Evolutionary conservation across 2,888 invertebrate species (phyloP), one percentile per base, ranked within the genome.

Genomic region (Tinea pellionella): DNA sequence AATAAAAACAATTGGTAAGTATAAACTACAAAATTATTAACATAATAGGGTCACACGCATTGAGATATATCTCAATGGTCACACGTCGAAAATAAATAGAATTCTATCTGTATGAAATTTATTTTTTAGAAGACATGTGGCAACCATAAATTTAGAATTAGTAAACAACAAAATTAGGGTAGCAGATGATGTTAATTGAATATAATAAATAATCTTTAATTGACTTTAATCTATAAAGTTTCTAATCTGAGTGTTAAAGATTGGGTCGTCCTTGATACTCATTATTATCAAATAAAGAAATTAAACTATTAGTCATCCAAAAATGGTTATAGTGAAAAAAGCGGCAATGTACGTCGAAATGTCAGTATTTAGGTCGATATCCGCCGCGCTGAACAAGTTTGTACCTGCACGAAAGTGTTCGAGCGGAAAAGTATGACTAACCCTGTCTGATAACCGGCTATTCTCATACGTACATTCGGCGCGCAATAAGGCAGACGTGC

Each of bases 1-100:
- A 76, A 75, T 71, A 80, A 86, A 75, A 78, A 80, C 75, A 77
- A 85, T 75, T 87, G 88, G 88, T 86, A 65, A 78, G 78, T 63
- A 51, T 57, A 16, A 13, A 43, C 30, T 37, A 13, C 15, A 16
- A 18, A 42, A 24, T 32, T 2, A n/a, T n/a, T n/a, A n/a, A n/a
- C 11, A 37, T 9, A 37, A 37, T 11, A 37, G 37, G 11, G 8
- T 37, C 11, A 9, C 37, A 37, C 11, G 37, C 37, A 9, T 11
- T 9, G 11, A 37, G 11, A 37, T 37, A 11, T n/a, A n/a, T n/a
- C n/a, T n/a, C n/a, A n/a, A n/a, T n/a, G n/a, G n/a, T n/a, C n/a
- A n/a, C n/a, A n/a, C n/a, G n/a, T n/a, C n/a, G n/a, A n/a, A n/a
- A n/a, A n/a, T n/a, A n/a, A n/a, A n/a, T n/a, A n/a, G n/a, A n/a